These are phyloP conservation scores for Cyprinodon brontotheroides DNA, from an alignment of 2,113 vertebrate genomes.

Conservation along the genomic window DNA sequence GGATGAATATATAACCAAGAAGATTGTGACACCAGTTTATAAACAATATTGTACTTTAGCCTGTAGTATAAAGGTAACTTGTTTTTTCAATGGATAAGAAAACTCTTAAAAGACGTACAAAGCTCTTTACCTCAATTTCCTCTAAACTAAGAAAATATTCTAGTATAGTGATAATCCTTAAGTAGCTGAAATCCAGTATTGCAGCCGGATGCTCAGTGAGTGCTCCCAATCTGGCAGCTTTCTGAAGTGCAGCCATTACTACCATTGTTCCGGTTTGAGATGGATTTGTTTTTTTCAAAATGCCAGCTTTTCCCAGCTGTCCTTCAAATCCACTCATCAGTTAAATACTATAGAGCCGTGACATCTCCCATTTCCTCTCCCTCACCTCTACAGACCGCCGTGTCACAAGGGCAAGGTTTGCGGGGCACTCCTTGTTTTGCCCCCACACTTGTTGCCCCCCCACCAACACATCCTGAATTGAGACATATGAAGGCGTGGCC, in stretches of 20 bases:
- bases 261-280: slow-evolving; percentile 52
- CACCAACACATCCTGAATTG: slow-evolving; percentile 54
- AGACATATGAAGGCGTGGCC: slow-evolving; percentile 53
- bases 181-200: slow-evolving; percentile 38
- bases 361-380: slow-evolving; percentile 72
- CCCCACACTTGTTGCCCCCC: slow-evolving; percentile 12
- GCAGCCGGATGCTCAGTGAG: slow-evolving; percentile 25
- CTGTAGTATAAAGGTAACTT: no score
- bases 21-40: no score
- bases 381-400: slow-evolving; percentile 37
- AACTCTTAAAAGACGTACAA: background rate
- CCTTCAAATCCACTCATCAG: slow-evolving; percentile 64
- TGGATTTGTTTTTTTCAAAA: slow-evolving; percentile 33
- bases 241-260: slow-evolving; percentile 50
- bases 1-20: no score
- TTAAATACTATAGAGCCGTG: slow-evolving; percentile 51
- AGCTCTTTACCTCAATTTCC: background rate
- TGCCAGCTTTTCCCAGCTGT: slow-evolving; percentile 32
- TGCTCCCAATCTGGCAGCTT: slow-evolving; percentile 17
- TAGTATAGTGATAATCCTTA: background rate
- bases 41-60: no score
- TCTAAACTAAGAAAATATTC: background rate
- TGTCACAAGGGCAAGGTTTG: slow-evolving; percentile 63
- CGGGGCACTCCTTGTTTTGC: background rate
- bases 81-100: no score